These are phyloP conservation scores for Eulithis testata DNA, from an alignment of 2,888 invertebrate species.

Conservation along the genomic window DNA sequence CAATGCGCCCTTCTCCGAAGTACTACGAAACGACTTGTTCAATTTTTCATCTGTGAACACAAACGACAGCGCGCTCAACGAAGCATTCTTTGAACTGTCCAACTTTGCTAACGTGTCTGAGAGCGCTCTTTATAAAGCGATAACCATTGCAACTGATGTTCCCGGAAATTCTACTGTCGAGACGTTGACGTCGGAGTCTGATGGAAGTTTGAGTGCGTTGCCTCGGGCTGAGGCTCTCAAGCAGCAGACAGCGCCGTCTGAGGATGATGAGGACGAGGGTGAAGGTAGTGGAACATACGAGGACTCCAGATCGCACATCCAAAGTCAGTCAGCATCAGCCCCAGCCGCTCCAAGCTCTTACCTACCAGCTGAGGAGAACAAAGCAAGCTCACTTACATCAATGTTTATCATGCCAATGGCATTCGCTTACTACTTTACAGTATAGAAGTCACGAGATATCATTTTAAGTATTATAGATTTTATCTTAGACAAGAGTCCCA, in stretches of 20 bases:
- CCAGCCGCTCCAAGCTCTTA: constrained; percentile 75
- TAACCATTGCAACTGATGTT: constrained; percentile 48
- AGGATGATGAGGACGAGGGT: constrained; percentile 75
- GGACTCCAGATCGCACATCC: constrained; percentile 54
- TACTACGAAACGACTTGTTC: constrained; percentile 59
- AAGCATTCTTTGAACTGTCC: constrained; percentile 59
- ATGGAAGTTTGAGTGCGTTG: constrained; percentile 38
- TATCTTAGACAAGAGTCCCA: constrained; percentile 34
- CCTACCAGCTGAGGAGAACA: constrained; percentile 68
- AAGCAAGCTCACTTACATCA: constrained; percentile 44
- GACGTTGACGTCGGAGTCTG: constrained; percentile 40
- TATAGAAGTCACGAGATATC: constrained; percentile 43
- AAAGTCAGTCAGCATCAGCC: constrained; percentile 61
- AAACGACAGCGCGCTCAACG: constrained; percentile 50
- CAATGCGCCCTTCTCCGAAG: constrained; percentile 64
- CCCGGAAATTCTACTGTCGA: constrained; percentile 42
- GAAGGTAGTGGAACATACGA: constrained; percentile 75
- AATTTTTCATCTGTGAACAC: constrained; percentile 58
- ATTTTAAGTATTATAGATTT: constrained; percentile 33
- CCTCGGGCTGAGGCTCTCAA: constrained; percentile 71
- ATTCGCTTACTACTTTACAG: constrained; percentile 46
- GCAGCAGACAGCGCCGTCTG: constrained; percentile 70
- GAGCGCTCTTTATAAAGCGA: constrained; percentile 54
- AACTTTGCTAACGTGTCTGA: constrained; percentile 58
- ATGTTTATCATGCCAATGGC: constrained; percentile 34